A percentile compares a stretch with the other conserved stretches of the same genome.
Evolutionary conservation across 2,888 invertebrate species (phyloP).

Genomic region (Agonopterix heracliana): DNA sequence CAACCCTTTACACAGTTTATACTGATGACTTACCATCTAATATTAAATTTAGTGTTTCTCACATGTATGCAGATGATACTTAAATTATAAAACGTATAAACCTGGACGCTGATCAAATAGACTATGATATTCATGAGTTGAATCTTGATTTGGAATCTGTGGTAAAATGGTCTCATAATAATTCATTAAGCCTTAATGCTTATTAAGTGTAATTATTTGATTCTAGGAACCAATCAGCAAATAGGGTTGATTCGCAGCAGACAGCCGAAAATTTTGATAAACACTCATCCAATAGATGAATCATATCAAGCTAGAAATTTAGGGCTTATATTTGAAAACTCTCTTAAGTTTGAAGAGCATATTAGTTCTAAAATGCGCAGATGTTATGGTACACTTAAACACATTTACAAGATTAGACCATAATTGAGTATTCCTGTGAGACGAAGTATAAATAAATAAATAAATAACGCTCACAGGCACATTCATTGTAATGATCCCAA

Average conservation of each 20-base stretch:
- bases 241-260: not conserved
- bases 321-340: not conserved
- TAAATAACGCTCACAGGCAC: too few species aligned
- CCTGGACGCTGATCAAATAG: not conserved
- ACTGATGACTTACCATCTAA: not conserved
- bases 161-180: not conserved
- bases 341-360: not conserved
- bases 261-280: not conserved
- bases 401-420: not conserved
- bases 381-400: not conserved
- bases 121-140: not conserved
- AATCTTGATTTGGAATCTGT: not conserved
- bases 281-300: not conserved
- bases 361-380: not conserved
- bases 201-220: not conserved
- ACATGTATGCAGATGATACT: constrained; percentile 1
- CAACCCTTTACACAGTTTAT: not conserved
- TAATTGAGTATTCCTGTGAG: not conserved
- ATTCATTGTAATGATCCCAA: too few species aligned
- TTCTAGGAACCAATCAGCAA: not conserved
- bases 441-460: not conserved
- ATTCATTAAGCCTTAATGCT: not conserved
- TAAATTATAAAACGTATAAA: not conserved
- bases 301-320: not conserved
- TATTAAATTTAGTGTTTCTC: not conserved